Evolutionary conservation across 2,113 vertebrate species (phyloP), one percentile per base, ranked within the genome.

Genomic region (Corydoras maculifer): DNA sequence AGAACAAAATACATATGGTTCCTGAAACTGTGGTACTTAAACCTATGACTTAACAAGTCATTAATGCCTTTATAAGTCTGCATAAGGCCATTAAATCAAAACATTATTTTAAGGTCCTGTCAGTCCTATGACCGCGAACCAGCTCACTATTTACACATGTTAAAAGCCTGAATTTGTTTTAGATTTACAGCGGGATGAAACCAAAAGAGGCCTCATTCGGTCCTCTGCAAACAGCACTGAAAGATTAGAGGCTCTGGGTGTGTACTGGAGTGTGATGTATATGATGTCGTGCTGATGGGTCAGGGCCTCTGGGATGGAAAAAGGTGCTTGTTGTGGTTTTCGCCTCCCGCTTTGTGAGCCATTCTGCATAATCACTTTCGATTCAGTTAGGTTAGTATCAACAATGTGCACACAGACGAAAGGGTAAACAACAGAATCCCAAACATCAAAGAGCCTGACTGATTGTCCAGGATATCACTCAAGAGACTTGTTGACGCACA

Each of bases 251-350:
- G 67, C 55, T 59, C 57, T 55, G 59, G 65, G 48, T 69, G 48
- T 75, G 60, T 62, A 55, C 9, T 54, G 64, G 58, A 68, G 67
- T 70, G 74, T 71, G 51, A 72, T 73, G 66, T 73, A 69, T 74
- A 75, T 77, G 72, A 68, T 77, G 51, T 69, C 1, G 59, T 58
- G 62, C 65, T 69, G 73, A 68, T 78, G 65, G 69, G 68, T 74
- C 65, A 62, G 57, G 14, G 72, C 53, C n/a, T 75, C 65, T 62
- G 67, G 69, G 65, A 77, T 70, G 65, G 73, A 75, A 77, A 66
- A 70, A 74, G 78, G 76, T 76, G 72, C 62, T 69, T 78, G 76
- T 72, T 76, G 76, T 76, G 78, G 78, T 82, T 78, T 43, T 67
- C 65, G 58, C 48, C 58, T 65, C 32, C 57, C 62, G 14, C 35